A percentile compares a stretch with the other conserved stretches of the same genome.
Conservation (phyloP, 2,888 invertebrate genomes). For the Xanthorhoe spadicearia region DNA sequence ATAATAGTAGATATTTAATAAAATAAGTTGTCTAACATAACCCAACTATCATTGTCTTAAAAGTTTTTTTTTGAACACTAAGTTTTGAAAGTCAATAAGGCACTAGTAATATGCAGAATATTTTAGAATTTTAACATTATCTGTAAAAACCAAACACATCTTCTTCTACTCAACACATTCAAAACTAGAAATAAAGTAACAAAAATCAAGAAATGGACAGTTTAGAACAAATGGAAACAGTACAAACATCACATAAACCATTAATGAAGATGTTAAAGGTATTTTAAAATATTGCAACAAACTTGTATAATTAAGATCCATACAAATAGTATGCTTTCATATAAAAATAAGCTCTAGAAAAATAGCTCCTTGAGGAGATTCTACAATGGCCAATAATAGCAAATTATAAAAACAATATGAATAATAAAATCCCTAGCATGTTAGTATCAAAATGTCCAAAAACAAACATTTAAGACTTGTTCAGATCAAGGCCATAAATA, state of each 20-base stretch:
- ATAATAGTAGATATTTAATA: slow-evolving; percentile 1
- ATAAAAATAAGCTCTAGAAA: slow-evolving; percentile 44
- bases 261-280: slow-evolving; percentile 50
- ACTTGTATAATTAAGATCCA: slow-evolving; percentile 47
- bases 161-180: slow-evolving; percentile 54
- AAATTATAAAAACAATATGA: slow-evolving; percentile 14
- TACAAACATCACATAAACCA: slow-evolving; percentile 65
- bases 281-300: slow-evolving; percentile 58
- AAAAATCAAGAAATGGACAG: slow-evolving; percentile 68
- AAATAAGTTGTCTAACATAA: not conserved
- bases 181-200: slow-evolving; percentile 41
- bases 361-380: slow-evolving; percentile 32
- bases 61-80: slow-evolving; percentile 39
- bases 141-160: slow-evolving; percentile 68
- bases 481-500: not conserved
- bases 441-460: not conserved
- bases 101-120: slow-evolving; percentile 72
- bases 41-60: not conserved
- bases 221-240: slow-evolving; percentile 74
- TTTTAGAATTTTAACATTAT: slow-evolving; percentile 67
- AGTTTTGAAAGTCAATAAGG: slow-evolving; percentile 78
- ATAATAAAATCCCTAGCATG: slow-evolving; percentile 1
- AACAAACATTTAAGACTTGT: not conserved
- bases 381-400: slow-evolving; percentile 28
- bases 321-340: slow-evolving; percentile 50